Percentiles rank a stretch among this genome's conserved stretches.
Evolutionary conservation across 2,797 vertebrate genomes (phyloP).

Genomic region (Morelia viridis): DNA sequence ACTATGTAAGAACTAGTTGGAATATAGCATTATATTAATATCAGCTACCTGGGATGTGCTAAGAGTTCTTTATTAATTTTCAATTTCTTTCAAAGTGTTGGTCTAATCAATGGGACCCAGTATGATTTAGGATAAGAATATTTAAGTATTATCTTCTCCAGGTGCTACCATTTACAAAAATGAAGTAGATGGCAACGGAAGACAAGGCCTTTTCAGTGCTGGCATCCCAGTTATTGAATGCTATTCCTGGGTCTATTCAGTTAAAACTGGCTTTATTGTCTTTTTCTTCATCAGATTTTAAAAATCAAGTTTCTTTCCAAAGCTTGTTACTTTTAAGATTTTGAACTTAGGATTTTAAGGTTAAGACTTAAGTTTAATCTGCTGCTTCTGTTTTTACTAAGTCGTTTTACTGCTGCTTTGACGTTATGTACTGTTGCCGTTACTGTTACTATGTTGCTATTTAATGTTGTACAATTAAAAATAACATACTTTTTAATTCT

Average conservation of each 20-base stretch:
- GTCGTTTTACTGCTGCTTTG: not conserved
- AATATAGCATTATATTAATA: not conserved
- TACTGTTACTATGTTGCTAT: not conserved
- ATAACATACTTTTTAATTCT: not conserved
- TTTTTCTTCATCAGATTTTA: not conserved
- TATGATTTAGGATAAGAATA: not conserved
- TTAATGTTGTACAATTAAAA: not conserved
- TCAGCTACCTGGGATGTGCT: not conserved
- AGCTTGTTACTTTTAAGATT: not conserved
- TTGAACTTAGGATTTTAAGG: not conserved
- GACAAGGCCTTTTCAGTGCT: not conserved
- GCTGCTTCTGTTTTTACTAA: not conserved
- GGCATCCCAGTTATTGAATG: not conserved
- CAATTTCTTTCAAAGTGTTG: not conserved
- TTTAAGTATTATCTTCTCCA: not conserved
- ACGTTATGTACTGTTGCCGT: not conserved
- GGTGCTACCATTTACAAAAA: not conserved
- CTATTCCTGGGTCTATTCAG: not conserved
- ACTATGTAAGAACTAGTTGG: not conserved
- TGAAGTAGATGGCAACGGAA: not conserved
- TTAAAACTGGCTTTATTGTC: not conserved
- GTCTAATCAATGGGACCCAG: not conserved
- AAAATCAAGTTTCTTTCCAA: not conserved
- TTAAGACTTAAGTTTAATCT: not conserved
- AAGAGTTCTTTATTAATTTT: not conserved